Evolutionary conservation across 1,140 invertebrate species (phyloP), one percentile per base, ranked within the genome.

Genomic region (Philaenus spumarius): DNA sequence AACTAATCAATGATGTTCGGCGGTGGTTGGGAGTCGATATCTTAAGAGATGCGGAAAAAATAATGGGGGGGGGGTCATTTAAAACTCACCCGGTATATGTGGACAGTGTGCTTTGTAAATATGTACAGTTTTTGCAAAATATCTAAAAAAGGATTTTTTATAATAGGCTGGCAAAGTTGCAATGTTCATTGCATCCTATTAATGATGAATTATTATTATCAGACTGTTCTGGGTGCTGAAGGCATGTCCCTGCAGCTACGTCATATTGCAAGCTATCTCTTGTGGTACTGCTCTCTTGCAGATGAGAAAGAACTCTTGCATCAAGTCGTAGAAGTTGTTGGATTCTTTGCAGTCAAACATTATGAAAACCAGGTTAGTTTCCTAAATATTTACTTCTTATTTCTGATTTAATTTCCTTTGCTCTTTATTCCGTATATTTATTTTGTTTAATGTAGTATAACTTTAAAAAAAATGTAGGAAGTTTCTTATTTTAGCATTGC

Each of bases 141-240:
- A 19, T 35, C 34, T 52, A 35, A 35, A 35, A 37, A 35, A 35
- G 34, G 9, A 37, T 20, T 37, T 52, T 35, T 14, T 30, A 35
- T 52, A 35, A 37, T 15, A 2, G 2, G n/a, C 15, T 52, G 14
- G 7, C 20, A 26, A 3, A 50, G 30, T 19, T 4, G 11, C 19
- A 35, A 45, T 55, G 45, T 22, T 4, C 20, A 4, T 47, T 22
- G n/a, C n/a, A n/a, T 47, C 22, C 22, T 47, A 4, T 19, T 56
- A 3, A 30, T 60, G 12, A 54, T 22, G 12, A 46, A 60, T 37
- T 23, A 26, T 19, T 45, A 50, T 60, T 79, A 80, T 2, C 78
- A 95, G 90, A 84, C 82, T 70, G 79, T 87, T n/a, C 72, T 95
- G 11, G 87, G 89, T 19, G 82, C 85, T 59, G 93, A 95, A 76